Conservation (phyloP, 1,140 invertebrate genomes). For the Dendrolimus punctatus region DNA sequence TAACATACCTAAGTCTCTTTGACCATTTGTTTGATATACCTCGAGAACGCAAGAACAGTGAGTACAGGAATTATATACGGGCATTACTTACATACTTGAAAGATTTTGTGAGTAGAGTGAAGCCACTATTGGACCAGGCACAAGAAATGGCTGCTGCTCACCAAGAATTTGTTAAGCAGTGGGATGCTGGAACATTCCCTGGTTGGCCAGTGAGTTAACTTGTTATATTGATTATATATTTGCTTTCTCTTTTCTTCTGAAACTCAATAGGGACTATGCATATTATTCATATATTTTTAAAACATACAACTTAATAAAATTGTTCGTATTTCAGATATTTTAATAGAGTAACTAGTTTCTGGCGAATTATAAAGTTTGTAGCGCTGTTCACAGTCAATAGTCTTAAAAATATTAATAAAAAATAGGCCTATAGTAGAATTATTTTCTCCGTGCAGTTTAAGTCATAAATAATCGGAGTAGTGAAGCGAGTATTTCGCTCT, state of each 20-base stretch:
- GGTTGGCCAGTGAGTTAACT: constrained; percentile 88
- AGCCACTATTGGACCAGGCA: constrained; percentile 92
- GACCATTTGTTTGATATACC: constrained; percentile 97
- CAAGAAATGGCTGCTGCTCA: constrained; percentile 84
- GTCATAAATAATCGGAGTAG: no score
- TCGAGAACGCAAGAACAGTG: constrained; percentile 93
- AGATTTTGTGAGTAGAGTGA: constrained; percentile 88
- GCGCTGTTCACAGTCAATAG: no score
- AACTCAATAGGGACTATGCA: no score
- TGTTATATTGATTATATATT: constrained; percentile 1
- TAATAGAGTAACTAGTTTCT: no score
- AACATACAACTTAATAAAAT: no score
- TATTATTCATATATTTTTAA: no score
- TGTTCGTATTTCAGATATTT: no score
- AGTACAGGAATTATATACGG: constrained; percentile 93
- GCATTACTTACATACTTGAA: constrained; percentile 90
- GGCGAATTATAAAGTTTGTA: no score
- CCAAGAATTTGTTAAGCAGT: constrained; percentile 90
- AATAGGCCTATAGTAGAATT: no score
- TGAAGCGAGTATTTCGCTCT: no score
- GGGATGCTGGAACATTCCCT: constrained; percentile 91
- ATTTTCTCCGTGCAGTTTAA: no score
- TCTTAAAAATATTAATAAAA: no score
- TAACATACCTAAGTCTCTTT: constrained; percentile 94
- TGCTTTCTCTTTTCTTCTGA: background rate